Base-by-base conservation (phyloP, 1,140 invertebrate species). In the Pseudomyrmex flavicornis region DNA sequence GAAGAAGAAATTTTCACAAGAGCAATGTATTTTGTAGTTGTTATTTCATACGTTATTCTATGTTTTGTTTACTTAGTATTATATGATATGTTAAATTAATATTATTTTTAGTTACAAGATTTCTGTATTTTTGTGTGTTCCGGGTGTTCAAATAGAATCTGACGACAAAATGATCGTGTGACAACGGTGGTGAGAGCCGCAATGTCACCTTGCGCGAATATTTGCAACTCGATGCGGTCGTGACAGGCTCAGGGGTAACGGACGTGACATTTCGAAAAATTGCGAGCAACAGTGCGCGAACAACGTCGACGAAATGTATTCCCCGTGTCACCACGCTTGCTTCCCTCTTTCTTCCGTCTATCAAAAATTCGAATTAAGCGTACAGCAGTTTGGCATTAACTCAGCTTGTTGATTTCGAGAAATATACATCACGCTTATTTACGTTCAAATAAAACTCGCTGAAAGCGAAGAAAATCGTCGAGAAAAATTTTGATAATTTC, bases 211-310 rank as follows among this genome's bases (percentile, higher is more conserved):
- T 82, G 76, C 70, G 22, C 76, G 87, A 73, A 88, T 87, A 77
- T 88, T 85, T 83, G 85, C 73, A 76, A 76, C 86, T 69, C 80
- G 80, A 88, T 86, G 77, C 76, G 75, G 86, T 88, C 82, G 66
- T 85, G 86, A 88, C 87, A 83, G 76, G 73, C 61, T 77, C 35
- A 35, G 35, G 83, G 77, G 87, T 88, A 88, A 88, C 87, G 83
- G 86, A 85, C 83, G 86, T 89, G 87, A 88, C 87, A 69, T 88
- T 89, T 89, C 85, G 86, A 89, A 89, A 88, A 88, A 89, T 89
- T 88, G 87, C 77, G 87, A 73, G 83, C 86, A 85, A 89, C 87
- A 87, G 88, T 79, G 87, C 86, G 86, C 70, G 22, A 85, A 85
- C 83, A 88, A 62, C 61, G 68, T 74, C 82, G 77, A 82, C 86